Percentiles rank a stretch among this genome's conserved stretches.
phyloP scores from a whole-genome alignment of 2,797 vertebrate species.

The Silurus aristotelis region DNA sequence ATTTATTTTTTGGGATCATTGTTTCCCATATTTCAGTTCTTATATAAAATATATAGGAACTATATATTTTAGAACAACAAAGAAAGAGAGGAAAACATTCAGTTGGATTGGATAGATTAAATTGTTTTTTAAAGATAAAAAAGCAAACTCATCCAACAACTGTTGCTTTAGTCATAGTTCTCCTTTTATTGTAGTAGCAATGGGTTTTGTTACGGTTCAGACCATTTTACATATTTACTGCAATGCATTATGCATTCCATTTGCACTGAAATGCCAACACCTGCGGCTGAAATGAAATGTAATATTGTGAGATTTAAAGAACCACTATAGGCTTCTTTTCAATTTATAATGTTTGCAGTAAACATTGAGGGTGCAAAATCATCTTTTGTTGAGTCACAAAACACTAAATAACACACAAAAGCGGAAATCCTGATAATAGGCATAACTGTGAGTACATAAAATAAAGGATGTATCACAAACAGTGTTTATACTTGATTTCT shows the following conservation, averaged over 20 bases:
- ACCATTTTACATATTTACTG: slow-evolving; percentile 25
- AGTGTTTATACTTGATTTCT: neutral
- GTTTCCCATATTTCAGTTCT: too few species aligned
- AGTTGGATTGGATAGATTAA: slow-evolving; percentile 23
- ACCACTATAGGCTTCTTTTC: slow-evolving; percentile 18
- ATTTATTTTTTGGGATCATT: too few species aligned
- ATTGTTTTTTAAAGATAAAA: neutral
- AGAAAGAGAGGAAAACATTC: neutral
- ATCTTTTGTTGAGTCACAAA: neutral
- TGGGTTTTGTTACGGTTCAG: neutral
- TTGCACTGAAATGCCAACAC: slow-evolving; percentile 40
- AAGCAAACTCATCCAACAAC: neutral
- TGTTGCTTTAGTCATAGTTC: neutral
- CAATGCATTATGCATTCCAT: slow-evolving; percentile 46
- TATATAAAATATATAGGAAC: too few species aligned
- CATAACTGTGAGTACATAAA: neutral
- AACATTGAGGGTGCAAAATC: slow-evolving; percentile 17
- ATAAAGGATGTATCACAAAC: neutral
- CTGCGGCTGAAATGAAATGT: slow-evolving; percentile 31
- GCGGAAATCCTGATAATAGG: neutral
- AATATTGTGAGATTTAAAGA: slow-evolving; percentile 35
- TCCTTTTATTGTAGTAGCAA: neutral
- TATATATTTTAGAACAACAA: neutral
- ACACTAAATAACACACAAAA: neutral
- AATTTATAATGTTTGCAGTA: neutral